Evolutionary conservation across 2,888 invertebrate genomes (phyloP), one percentile per base, ranked within the genome.

Genomic region (Dryadula phaetusa): DNA sequence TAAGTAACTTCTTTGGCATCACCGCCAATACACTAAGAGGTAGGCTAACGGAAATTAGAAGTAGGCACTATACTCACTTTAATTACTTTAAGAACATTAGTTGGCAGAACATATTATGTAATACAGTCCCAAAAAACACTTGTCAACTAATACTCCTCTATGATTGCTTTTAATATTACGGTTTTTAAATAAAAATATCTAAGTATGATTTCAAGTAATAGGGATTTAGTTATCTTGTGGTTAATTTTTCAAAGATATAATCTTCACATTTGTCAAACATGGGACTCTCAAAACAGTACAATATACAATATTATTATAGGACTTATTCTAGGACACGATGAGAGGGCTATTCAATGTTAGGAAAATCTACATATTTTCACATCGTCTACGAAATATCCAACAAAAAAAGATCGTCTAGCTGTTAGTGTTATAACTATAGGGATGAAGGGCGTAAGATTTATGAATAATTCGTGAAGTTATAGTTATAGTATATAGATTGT

Each of bases 11-110:
- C 56, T 56, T 56, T 56, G 56, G 56, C 56, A 40, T 40, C 25
- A 40, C 2, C 22, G 56, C 56, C 56, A 56, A 56, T 56, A 40
- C 56, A n/a, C 56, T 56, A 40, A 56, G 25, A 56, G 56, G 56
- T 40, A 56, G 37, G 37, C 56, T 40, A 56, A 56, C n/a, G 40
- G 40, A 56, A 56, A 56, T 40, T 56, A 40, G 40, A 40, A 40
- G 8, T 25, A 49, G 49, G 49, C 52, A 52, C 52, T 32, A 22
- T 40, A 40, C 37, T 22, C 37, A 34, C 53, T 22, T 12, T 53
- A 52, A 18, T 28, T 52, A 25, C 16, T 52, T 52, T 16, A 32
- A 8, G 4, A 37, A 37, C 7, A 25, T 28, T 60, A 22, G n/a
- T 22, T 40, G 20, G 54, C 10, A 22, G 20, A 56, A 20, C 14